Percentiles rank a stretch among this genome's conserved stretches.
These are phyloP conservation scores for Zaprionus davidi DNA, from an alignment of 1,140 invertebrate genomes.

Conservation along the genomic window DNA sequence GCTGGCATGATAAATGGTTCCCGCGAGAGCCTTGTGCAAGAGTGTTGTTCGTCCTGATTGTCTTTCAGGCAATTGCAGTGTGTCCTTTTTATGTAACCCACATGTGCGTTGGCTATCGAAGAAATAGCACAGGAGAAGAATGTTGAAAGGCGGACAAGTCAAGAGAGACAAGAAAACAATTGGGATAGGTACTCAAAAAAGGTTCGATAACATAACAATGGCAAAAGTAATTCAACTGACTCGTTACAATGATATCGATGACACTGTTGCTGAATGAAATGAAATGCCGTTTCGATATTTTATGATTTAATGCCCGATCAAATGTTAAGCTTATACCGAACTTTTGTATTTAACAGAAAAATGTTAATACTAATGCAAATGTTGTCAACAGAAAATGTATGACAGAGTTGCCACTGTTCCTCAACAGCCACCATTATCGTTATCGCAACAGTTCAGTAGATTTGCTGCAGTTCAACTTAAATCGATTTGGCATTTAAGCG, in stretches of 20 bases:
- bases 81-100: constrained; percentile 8
- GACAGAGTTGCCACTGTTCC: no score
- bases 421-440: neutral
- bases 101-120: neutral
- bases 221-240: neutral
- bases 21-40: constrained; percentile 15
- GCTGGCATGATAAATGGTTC: constrained; percentile 42
- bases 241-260: neutral
- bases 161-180: neutral
- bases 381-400: no score
- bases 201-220: neutral
- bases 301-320: no score
- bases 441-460: neutral
- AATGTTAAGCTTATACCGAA: no score
- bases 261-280: neutral
- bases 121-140: neutral
- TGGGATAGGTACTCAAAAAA: neutral
- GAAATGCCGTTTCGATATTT: no score
- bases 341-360: no score
- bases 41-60: constrained; percentile 20
- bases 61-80: constrained; percentile 20
- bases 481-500: neutral
- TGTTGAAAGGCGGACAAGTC: neutral
- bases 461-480: no score
- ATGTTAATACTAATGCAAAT: no score